Base-by-base conservation (phyloP, 2,797 vertebrate genomes). In the Zenarchopterus dispar region DNA sequence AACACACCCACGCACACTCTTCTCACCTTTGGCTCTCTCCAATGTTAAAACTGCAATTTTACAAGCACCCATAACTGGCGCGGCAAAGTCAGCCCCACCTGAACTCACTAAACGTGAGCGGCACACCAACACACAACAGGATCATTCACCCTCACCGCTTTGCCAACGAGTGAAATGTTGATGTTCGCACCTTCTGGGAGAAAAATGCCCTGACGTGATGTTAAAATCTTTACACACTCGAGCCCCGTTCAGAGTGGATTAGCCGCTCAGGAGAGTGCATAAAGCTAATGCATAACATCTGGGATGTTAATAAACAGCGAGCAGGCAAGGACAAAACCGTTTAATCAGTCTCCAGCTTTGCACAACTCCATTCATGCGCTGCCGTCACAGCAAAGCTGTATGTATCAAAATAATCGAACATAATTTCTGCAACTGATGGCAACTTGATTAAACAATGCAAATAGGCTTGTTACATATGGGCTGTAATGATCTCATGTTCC, bases 301-400 rank as follows among this genome's bases (percentile, higher is more conserved):
- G 89, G 46, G 68, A 66, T 51, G 68, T 75, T 87, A 83, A 85
- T 81, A 72, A 80, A 78, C 77, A 82, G 71, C 75, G 81, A 63
- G 58, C 84, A 59, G 71, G 57, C 57, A 10, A 56, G 51, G 71
- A 59, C 46, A 68, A 62, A 56, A 47, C 49, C 21, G 65, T 62
- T 73, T 50, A 76, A 82, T 87, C 70, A 77, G 70, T 60, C 67
- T 69, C 54, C 67, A 18, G 51, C 18, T 4, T 56, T 57, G 56
- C 70, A 77, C 45, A 62, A 50, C 46, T 67, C 67, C 59, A 78
- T 73, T 80, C 68, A 77, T 68, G 75, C 52, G 62, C 67, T 65
- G 75, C 76, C 82, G 66, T 69, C 28, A 6, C 51, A 53, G 26
- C 53, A 52, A 33, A 67, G 57, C 62, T 55, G 26, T 15, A 59